A percentile compares a stretch with the other conserved stretches of the same genome.
Conservation (phyloP, 2,797 vertebrate genomes). For the Bucorvus abyssinicus region DNA sequence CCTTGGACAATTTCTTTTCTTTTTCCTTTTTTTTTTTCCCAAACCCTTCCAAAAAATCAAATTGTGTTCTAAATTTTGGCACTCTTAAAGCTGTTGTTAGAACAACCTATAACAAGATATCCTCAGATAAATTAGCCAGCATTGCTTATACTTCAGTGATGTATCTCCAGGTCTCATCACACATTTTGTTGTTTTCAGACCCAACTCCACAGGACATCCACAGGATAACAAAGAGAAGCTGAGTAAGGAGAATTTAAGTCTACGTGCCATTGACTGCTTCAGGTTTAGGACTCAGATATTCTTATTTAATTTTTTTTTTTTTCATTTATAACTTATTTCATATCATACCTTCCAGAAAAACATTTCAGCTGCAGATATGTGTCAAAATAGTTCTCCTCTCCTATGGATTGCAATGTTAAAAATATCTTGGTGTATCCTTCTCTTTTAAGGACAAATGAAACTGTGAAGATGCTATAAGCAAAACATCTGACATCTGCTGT, state of each 20-base stretch:
- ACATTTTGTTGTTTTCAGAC: background rate
- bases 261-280: background rate
- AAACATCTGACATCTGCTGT: constrained; percentile 9
- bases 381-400: background rate
- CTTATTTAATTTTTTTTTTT: background rate
- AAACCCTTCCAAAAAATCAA: background rate
- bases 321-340: background rate
- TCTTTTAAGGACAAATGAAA: background rate
- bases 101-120: constrained; percentile 27
- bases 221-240: background rate
- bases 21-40: background rate
- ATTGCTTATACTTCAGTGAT: background rate
- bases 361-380: background rate
- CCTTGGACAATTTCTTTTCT: background rate
- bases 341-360: background rate
- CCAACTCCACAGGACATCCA: background rate
- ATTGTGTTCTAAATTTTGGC: constrained; percentile 19
- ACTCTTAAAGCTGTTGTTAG: background rate
- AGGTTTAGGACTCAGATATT: background rate
- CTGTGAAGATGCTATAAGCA: background rate
- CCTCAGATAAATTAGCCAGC: background rate
- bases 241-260: background rate
- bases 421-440: background rate
- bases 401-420: background rate
- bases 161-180: background rate